Base-by-base conservation (phyloP, 2,888 invertebrate species). In the Rhimphoctona megacephalus region DNA sequence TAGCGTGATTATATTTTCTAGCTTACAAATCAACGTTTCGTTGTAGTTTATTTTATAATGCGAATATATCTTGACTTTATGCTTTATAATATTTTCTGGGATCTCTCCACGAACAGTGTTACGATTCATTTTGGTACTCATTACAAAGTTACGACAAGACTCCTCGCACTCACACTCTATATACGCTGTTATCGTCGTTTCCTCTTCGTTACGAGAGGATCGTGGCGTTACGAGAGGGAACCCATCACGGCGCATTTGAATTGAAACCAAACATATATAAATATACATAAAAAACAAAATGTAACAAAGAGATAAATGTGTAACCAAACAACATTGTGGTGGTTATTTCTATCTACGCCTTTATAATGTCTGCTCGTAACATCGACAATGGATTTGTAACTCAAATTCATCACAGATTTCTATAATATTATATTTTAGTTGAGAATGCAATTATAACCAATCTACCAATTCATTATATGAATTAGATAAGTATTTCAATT, bases 201-300 rank as follows among this genome's bases (percentile, higher is more conserved):
- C 39, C 39, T 39, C 39, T 39, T 39, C 39, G 39, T 39, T 39
- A 39, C 39, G 39, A 39, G 39, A 39, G 39, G 14, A 43, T 52
- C 39, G 30, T 57, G 72, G 82, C 52, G 61, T 77, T 72, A 76
- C 67, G 69, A 74, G 66, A 76, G 74, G 61, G 79, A 85, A 85
- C 76, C 79, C 82, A 74, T 83, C 80, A 74, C 74, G 70, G 79
- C 36, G 74, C 79, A 73, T 84, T 79, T 54, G 69, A 81, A 69
- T 30, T 39, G 49, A 77, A 85, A 64, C 57, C 39, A 79, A 49
- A 81, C 64, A 54, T 74, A 78, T 66, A 73, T 73, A 66, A 9
- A 52, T 54, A 72, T 25, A 46, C 22, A 69, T 22, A n/a, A 43
- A 46, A 30, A 49, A 6, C 9, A 70, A 43, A 73, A 80, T 69